Base-by-base conservation (phyloP, 1,140 invertebrate species). In the Xylocopa sonorina region DNA sequence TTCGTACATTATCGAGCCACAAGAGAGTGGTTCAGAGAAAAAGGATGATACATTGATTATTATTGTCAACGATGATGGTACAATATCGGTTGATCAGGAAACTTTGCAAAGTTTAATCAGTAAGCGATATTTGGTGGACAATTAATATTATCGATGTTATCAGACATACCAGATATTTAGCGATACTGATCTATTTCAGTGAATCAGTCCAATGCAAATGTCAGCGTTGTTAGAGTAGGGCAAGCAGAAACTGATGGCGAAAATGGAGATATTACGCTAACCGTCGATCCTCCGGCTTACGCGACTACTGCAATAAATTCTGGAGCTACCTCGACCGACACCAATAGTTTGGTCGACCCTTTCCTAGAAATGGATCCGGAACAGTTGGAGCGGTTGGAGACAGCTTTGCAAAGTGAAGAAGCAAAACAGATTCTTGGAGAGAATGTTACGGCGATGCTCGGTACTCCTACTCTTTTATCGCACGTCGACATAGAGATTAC, bases 1-100 rank as follows among this genome's bases (percentile, higher is more conserved):
- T 80, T 91, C 92, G 14, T 91, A 89, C 41, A 87, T 93, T 76
- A 79, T 92, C 0, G 91, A 93, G 74, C 89, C 91, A 71, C 86
- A 89, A 32, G 89, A 91, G 32, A 90, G 79, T 74, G 83, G 57
- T 51, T 82, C 86, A 16, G 64, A 71, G 7, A 92, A 92, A 72
- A 92, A 93, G 73, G 93, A 93, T 67, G 92, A 93, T 60, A 93
- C 91, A 53, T 89, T 96, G 84, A 95, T 96, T 82, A 95, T 96
- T 90, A 94, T 96, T 87, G 95, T 96, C 87, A 95, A 95, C 87
- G 95, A 96, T 91, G 95, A 96, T 93, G 95, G 95, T 84, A 94
- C 94, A 53, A 93, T 96, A 78, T 95, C 95, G 57, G 94, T 96
- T 34, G 96, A 96, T 90, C 94, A 95, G 88, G 94, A 95, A 78